Conservation (phyloP, 2,888 invertebrate genomes). For the Seira sanloemensis region DNA sequence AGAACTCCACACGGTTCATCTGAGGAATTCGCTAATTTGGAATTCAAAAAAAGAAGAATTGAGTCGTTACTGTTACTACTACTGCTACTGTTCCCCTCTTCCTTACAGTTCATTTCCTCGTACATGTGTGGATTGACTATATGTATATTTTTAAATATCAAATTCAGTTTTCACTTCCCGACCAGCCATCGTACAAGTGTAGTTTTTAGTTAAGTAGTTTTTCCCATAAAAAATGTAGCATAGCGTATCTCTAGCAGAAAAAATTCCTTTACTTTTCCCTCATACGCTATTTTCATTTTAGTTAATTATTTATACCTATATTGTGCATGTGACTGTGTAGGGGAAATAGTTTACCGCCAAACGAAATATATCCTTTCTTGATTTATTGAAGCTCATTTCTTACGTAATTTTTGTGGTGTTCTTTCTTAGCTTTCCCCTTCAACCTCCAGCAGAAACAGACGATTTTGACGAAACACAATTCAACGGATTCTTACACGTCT, state of each 20-base stretch:
- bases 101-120: not conserved
- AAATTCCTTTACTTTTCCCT: not conserved
- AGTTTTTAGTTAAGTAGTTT: not conserved
- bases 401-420: not conserved
- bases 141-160: too few relatives aligned
- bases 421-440: too few relatives aligned
- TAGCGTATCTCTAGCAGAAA: not conserved
- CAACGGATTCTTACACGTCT: conserved; percentile 37
- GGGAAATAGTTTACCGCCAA: not conserved
- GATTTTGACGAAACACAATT: not conserved
- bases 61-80: too few relatives aligned
- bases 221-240: not conserved
- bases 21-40: conserved; percentile 58
- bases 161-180: not conserved
- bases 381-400: not conserved
- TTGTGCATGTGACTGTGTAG: not conserved
- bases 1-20: conserved; percentile 19
- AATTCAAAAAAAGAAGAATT: conserved; percentile 19
- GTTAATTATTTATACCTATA: conserved; percentile 35
- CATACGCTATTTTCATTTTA: conserved; percentile 36
- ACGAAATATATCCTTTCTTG: not conserved
- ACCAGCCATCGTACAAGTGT: not conserved
- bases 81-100: too few relatives aligned
- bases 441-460: conserved; percentile 1
- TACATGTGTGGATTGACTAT: not conserved